A percentile compares a stretch with the other conserved stretches of the same genome.
phyloP scores from a whole-genome alignment of 2,113 vertebrate genomes.

The Eudyptes chrysolophus region DNA sequence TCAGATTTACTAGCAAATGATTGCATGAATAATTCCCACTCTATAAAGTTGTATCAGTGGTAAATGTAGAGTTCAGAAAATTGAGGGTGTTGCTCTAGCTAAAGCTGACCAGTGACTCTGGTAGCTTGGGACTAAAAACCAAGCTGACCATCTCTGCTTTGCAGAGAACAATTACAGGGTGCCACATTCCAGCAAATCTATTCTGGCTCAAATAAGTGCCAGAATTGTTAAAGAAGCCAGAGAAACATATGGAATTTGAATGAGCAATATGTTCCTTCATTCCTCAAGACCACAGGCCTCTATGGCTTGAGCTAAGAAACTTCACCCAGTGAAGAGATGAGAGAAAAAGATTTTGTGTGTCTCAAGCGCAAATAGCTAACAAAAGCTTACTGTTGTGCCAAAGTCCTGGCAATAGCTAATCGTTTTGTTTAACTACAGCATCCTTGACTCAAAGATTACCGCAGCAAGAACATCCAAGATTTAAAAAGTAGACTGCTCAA shows the following conservation, averaged over 20 bases:
- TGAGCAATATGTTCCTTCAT: not conserved
- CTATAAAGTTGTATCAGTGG: not conserved
- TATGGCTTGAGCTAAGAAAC: not conserved
- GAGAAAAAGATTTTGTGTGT: not conserved
- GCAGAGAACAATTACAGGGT: not conserved
- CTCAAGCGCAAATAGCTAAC: not conserved
- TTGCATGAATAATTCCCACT: not conserved
- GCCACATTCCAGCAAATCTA: not conserved
- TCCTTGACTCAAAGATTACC: not conserved
- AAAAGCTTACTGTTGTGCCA: not conserved
- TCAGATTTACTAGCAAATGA: not conserved
- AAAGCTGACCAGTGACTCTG: not conserved
- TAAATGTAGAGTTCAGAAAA: not conserved
- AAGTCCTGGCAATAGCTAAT: not conserved
- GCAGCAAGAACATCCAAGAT: not conserved
- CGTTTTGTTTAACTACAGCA: not conserved
- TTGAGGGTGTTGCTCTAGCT: not conserved
- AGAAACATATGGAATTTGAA: not conserved
- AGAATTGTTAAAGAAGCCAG: not conserved
- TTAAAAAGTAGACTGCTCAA: not conserved
- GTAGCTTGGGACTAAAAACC: not conserved
- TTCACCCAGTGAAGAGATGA: not conserved
- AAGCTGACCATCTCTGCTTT: not conserved
- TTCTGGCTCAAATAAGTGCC: not conserved
- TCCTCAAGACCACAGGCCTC: not conserved